phyloP scores from a whole-genome alignment of 2,797 vertebrate species.

The Eleutherodactylus coqui region DNA sequence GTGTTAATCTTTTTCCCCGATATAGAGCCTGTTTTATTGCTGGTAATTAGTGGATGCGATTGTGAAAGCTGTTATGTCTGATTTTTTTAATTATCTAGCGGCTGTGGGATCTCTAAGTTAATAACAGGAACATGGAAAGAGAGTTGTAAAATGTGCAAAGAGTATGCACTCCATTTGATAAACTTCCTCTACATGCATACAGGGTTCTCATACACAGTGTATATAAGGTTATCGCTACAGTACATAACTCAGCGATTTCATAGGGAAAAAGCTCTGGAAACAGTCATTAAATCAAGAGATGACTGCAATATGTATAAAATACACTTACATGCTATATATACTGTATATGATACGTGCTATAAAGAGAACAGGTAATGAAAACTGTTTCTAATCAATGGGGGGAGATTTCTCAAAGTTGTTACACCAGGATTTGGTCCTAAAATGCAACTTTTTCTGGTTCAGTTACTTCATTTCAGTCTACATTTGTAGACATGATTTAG shows the following conservation, averaged over 20 bases:
- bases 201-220: not conserved
- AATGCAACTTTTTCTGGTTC: too few relatives aligned
- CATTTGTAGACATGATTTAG: too few relatives aligned
- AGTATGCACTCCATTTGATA: slow-evolving; percentile 32
- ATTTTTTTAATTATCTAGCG: slow-evolving; percentile 72
- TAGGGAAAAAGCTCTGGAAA: not conserved
- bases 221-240: not conserved
- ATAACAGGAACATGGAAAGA: slow-evolving; percentile 54
- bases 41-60: slow-evolving; percentile 75
- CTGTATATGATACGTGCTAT: too few relatives aligned
- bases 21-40: slow-evolving; percentile 73
- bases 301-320: not conserved
- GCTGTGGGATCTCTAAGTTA: slow-evolving; percentile 65
- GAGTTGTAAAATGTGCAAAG: slow-evolving; percentile 27
- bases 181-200: slow-evolving; percentile 12
- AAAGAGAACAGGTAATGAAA: too few relatives aligned
- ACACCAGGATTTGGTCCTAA: too few relatives aligned
- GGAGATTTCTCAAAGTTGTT: too few relatives aligned
- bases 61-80: slow-evolving; percentile 69
- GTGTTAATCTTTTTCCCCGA: slow-evolving; percentile 71
- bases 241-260: not conserved
- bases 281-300: not conserved
- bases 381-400: too few relatives aligned
- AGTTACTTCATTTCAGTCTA: too few relatives aligned
- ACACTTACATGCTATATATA: too few relatives aligned